Conservation (phyloP, 2,113 vertebrate genomes). For the Callospermophilus lateralis region DNA sequence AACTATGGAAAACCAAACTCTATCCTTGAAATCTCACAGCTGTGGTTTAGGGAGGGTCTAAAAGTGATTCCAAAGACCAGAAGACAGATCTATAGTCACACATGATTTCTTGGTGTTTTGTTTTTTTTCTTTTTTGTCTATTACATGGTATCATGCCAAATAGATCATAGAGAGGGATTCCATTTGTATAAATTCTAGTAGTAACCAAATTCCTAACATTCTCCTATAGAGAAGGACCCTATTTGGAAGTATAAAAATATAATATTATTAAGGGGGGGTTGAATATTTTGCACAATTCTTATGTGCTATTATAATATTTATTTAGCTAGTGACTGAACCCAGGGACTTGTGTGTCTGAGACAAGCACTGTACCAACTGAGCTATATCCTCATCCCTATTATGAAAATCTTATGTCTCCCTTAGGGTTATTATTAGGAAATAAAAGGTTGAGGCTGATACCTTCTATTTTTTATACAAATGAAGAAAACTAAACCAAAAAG, state of each 20-base stretch:
- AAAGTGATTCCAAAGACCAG: not conserved
- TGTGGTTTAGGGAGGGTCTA: not conserved
- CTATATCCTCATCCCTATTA: not conserved
- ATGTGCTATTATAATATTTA: too few relatives aligned
- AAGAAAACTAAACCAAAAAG: constrained; percentile 28
- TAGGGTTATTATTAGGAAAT: not conserved
- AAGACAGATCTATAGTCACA: not conserved
- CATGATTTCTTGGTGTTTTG: not conserved
- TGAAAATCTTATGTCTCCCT: not conserved
- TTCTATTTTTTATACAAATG: not conserved
- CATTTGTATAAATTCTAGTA: constrained; percentile 5
- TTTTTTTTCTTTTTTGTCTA: not conserved
- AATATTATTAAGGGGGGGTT: not conserved
- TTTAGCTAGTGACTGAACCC: too few relatives aligned
- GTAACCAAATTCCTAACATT: not conserved
- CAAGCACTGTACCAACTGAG: too few relatives aligned
- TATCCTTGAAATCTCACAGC: not conserved
- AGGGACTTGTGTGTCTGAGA: too few relatives aligned
- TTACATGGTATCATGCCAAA: not conserved
- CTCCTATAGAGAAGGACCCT: not conserved
- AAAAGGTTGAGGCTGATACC: not conserved
- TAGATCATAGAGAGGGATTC: not conserved
- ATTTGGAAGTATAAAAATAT: not conserved
- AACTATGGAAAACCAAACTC: not conserved
- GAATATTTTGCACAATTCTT: constrained; percentile 9